A percentile compares a stretch with the other conserved stretches of the same genome.
phyloP scores from a whole-genome alignment of 2,888 invertebrate species.

The Dromius quadrimaculatus region DNA sequence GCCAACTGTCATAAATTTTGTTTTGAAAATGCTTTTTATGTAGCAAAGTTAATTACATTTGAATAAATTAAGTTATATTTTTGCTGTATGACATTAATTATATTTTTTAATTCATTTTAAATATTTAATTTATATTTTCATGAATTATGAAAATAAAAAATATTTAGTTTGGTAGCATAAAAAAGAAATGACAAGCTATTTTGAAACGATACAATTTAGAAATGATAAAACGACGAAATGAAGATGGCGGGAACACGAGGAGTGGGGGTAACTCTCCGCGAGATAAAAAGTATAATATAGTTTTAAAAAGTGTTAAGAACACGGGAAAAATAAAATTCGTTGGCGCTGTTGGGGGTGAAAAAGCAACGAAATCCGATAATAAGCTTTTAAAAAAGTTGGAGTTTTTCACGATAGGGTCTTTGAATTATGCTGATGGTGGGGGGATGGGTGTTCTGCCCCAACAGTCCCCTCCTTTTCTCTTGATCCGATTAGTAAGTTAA shows the following conservation, averaged over 20 bases:
- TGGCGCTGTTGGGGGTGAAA: constrained; percentile 38
- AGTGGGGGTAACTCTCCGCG: constrained; percentile 53
- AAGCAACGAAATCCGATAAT: constrained; percentile 63
- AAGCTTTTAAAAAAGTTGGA: constrained; percentile 67
- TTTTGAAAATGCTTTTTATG: no score
- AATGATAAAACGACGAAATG: constrained; percentile 35
- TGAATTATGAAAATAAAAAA: no score
- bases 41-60: no score
- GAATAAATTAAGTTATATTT: no score
- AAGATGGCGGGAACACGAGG: constrained; percentile 24
- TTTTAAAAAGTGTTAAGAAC: constrained; percentile 66
- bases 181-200: constrained; percentile 53
- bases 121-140: no score
- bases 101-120: no score
- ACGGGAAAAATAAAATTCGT: constrained; percentile 62
- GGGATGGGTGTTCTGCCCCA: constrained; percentile 53
- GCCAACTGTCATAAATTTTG: not conserved
- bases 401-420: constrained; percentile 61
- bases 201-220: constrained; percentile 53
- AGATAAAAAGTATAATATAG: constrained; percentile 64
- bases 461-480: constrained; percentile 56
- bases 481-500: constrained; percentile 67
- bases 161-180: no score
- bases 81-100: no score
- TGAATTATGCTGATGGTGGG: constrained; percentile 43